Base-by-base conservation (phyloP, 1,140 invertebrate species). In the Lasaia peninsularis region DNA sequence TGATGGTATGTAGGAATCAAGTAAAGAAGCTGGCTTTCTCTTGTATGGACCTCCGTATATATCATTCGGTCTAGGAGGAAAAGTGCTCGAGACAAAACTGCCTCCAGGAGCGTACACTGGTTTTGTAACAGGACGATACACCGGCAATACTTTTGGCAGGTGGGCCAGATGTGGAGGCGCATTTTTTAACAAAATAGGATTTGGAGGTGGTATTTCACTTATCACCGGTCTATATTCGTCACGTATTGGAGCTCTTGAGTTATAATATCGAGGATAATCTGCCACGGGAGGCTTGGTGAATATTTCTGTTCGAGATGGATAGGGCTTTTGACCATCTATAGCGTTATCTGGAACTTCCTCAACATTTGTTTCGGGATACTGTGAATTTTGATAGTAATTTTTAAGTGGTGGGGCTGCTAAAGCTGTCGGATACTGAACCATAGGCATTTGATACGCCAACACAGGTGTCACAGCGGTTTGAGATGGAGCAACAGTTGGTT, bases 1-100 rank as follows among this genome's bases (percentile, higher is more conserved):
- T 6, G 89, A 89, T 33, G 89, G 89, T 24, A 90, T 81, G 44
- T 90, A 90, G 3, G 89, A 90, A 44, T 90, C 88, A 12, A 90
- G 53, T 33, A 90, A 68, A 4, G 87, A 89, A 1, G 68, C 75
- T 12, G 89, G 89, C 34, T 83, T 75, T 20, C 78, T 78, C 56
- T 78, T 88, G 40, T 67, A 83, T 1, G 73, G 69, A 35, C 58
- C 55, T 2, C 66, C 66, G 21, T 75, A 78, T 28, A 60, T 49
- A 18, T 79, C 77, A 35, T 52, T 61, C 11, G 80, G 73, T 59
- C 70, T 70, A 8, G 72, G 63, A 40, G 71, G 65, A 37, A 76
- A 71, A 16, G 65, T 58, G 56, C 52, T 69, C 4, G 73, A 60
- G 50, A 73, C 61, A 24, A 64, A 60, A n/a, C 61, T 49, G 32